phyloP scores from a whole-genome alignment of 1,140 invertebrate genomes.

The Probaryconus sp. region DNA sequence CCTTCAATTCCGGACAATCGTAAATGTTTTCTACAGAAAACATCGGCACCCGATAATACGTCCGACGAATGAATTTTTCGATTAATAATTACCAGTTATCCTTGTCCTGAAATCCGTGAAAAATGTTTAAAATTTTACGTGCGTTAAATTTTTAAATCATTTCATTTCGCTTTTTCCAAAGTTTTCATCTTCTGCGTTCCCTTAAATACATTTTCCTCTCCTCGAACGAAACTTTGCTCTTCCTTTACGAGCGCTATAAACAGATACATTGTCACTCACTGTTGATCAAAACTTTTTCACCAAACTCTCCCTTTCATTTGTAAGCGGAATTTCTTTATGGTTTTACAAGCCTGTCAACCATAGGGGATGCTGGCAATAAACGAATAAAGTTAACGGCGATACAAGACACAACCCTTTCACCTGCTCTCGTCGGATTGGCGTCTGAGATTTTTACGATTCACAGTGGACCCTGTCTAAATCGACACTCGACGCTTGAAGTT shows the following conservation, averaged over 20 bases:
- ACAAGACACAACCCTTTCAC: constrained; percentile 62
- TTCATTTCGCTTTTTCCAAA: too few relatives aligned
- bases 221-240: constrained; percentile 19
- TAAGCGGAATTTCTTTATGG: constrained; percentile 78
- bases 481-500: too few relatives aligned
- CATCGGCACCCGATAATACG: too few relatives aligned
- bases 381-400: constrained; percentile 35
- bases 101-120: too few relatives aligned
- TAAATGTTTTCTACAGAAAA: too few relatives aligned
- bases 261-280: constrained; percentile 59
- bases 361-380: constrained; percentile 59
- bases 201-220: constrained; percentile 9
- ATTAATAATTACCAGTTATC: too few relatives aligned
- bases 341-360: constrained; percentile 74
- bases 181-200: too few relatives aligned
- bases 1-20: too few relatives aligned
- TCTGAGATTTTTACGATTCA: constrained; percentile 75
- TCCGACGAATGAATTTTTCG: too few relatives aligned
- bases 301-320: constrained; percentile 67
- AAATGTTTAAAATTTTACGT: too few relatives aligned
- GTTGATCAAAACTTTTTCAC: constrained; percentile 67
- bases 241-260: constrained; percentile 73
- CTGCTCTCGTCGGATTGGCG: constrained; percentile 65
- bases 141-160: too few relatives aligned
- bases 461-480: constrained; percentile 64